These are phyloP conservation scores for Discoglossus pictus DNA, from an alignment of 2,797 vertebrate genomes.

Conservation along the genomic window DNA sequence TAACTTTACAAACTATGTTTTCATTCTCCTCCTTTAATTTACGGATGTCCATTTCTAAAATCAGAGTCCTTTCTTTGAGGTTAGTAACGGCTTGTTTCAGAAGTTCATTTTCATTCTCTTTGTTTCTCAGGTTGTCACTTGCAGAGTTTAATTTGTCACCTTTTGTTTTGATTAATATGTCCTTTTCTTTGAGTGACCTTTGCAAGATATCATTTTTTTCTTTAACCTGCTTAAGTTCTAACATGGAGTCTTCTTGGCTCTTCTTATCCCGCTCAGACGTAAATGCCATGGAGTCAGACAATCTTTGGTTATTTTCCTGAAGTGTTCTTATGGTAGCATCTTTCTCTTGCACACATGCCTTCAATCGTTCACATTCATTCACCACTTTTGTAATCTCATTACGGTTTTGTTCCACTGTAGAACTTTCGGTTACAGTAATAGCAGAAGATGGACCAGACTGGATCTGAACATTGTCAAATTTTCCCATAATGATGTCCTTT, in stretches of 20 bases:
- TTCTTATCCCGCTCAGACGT: conserved; percentile 79
- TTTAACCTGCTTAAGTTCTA: conserved; percentile 72
- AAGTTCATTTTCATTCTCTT: conserved; percentile 92
- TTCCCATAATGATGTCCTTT: conserved; percentile 87
- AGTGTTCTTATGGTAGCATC: conserved; percentile 83
- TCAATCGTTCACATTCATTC: conserved; percentile 73
- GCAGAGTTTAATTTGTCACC: conserved; percentile 87
- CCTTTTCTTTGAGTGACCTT: conserved; percentile 88
- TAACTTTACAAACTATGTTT: conserved; percentile 71
- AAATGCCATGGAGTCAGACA: conserved; percentile 79
- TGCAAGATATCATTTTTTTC: conserved; percentile 83
- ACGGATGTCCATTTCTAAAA: conserved; percentile 86
- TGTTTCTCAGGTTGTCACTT: conserved; percentile 84
- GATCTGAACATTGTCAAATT: conserved; percentile 78
- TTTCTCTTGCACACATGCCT: conserved; percentile 75
- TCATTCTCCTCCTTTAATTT: conserved; percentile 95
- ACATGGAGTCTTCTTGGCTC: conserved; percentile 72
- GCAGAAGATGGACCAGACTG: conserved; percentile 54
- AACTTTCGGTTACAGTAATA: conserved; percentile 38
- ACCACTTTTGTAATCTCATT: conserved; percentile 60
- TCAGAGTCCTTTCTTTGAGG: conserved; percentile 88
- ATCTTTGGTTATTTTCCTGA: conserved; percentile 89
- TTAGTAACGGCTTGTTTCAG: conserved; percentile 96
- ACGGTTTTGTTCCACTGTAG: neutral
- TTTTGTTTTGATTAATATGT: conserved; percentile 93